phyloP scores from a whole-genome alignment of 2,888 invertebrate genomes.

The Apamea sordens region DNA sequence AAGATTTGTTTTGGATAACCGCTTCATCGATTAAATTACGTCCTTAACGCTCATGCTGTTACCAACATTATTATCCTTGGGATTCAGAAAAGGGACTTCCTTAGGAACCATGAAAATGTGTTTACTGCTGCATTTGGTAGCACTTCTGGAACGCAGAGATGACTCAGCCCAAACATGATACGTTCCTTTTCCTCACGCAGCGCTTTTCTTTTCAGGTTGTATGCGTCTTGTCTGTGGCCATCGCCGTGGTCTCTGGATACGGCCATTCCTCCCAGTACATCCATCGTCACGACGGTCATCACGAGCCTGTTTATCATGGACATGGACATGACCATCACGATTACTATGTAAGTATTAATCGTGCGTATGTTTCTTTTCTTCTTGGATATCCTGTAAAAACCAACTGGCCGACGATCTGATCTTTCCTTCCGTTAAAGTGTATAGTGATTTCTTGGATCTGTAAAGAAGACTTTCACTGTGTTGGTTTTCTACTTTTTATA shows the following conservation, averaged over 20 bases:
- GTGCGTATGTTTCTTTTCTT: not conserved
- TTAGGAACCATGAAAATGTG: not conserved
- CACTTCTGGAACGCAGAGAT: not conserved
- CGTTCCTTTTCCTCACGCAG: not conserved
- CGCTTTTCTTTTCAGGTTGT: conserved; percentile 47
- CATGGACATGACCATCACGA: conserved; percentile 66
- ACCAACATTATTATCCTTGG: not conserved
- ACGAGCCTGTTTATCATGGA: conserved; percentile 71
- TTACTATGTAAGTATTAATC: conserved; percentile 64
- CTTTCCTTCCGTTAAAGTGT: not conserved
- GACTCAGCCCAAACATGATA: not conserved
- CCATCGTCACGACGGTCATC: conserved; percentile 78
- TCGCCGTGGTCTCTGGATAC: conserved; percentile 55
- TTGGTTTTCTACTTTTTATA: not conserved
- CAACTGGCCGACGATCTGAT: not conserved
- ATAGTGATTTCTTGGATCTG: not conserved
- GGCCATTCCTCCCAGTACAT: conserved; percentile 65
- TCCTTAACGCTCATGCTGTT: not conserved
- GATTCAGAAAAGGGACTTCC: not conserved
- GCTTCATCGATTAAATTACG: too few relatives aligned
- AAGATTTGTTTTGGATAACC: not conserved
- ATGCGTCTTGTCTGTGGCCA: conserved; percentile 52
- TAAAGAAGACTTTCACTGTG: not conserved
- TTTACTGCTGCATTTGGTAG: not conserved
- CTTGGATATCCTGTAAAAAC: not conserved